Conservation (phyloP, 2,797 vertebrate genomes). For the Platalea minor region DNA sequence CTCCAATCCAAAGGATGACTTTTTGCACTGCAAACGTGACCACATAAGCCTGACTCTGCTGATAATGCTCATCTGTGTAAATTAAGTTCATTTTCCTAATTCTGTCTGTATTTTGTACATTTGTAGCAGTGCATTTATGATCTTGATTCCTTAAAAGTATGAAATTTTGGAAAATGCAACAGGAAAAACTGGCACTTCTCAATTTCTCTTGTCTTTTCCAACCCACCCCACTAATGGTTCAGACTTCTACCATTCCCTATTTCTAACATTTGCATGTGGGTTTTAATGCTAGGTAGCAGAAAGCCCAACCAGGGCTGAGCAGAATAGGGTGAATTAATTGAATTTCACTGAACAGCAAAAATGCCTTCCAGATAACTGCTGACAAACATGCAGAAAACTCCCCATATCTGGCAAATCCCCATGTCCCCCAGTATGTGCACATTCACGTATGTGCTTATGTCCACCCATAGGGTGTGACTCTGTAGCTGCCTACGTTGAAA, state of each 20-base stretch:
- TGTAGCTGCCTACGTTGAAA: not conserved
- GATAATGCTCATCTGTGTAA: not conserved
- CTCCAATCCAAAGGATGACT: not conserved
- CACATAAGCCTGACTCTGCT: not conserved
- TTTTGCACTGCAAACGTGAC: not conserved
- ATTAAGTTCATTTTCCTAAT: not conserved
- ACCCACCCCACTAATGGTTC: rapidly evolving
- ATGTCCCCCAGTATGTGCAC: too few species aligned
- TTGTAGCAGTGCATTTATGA: not conserved
- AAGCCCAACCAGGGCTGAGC: not conserved
- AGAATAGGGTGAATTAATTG: not conserved
- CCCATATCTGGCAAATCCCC: not conserved
- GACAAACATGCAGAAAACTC: too few species aligned
- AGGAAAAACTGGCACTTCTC: not conserved
- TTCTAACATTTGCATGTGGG: not conserved
- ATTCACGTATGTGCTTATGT: not conserved
- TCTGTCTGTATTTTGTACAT: not conserved
- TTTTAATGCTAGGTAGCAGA: not conserved
- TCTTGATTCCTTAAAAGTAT: not conserved
- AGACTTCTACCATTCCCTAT: not conserved
- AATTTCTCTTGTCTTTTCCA: not conserved
- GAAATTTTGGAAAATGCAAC: rapidly evolving
- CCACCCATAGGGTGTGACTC: rapidly evolving
- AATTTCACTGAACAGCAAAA: not conserved
- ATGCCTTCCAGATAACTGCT: not conserved